These are phyloP conservation scores for Eupleurogrammus muticus DNA, from an alignment of 2,797 vertebrate genomes.

Conservation along the genomic window DNA sequence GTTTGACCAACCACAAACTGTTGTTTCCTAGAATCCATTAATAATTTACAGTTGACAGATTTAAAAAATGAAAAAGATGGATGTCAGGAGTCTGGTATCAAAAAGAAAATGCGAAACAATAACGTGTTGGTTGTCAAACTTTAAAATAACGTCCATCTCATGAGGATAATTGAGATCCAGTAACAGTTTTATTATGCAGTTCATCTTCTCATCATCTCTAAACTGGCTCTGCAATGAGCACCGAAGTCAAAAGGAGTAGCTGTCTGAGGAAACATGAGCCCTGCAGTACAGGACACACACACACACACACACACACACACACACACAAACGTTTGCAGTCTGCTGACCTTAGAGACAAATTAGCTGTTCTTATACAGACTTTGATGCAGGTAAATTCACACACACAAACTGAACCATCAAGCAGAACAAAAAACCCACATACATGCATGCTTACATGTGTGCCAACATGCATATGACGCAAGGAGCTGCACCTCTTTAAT, in stretches of 20 bases:
- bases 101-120: too few species aligned
- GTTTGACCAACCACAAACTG: background rate
- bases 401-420: background rate
- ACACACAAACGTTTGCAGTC: conserved; percentile 44
- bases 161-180: conserved; percentile 24
- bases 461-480: background rate
- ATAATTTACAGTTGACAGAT: too few species aligned
- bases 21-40: background rate
- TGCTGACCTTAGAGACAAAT: conserved; percentile 68
- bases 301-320: conserved; percentile 15
- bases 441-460: too few species aligned
- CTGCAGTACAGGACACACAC: conserved; percentile 26
- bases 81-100: background rate
- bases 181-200: conserved; percentile 13
- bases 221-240: conserved; percentile 23
- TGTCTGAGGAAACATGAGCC: conserved; percentile 34
- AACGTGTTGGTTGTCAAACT: too few species aligned
- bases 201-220: too few species aligned
- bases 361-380: conserved; percentile 20
- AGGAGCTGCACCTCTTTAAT: background rate
- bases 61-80: background rate
- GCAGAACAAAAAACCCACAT: background rate
- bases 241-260: conserved; percentile 43
- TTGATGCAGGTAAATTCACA: conserved; percentile 17
- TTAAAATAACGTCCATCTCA: conserved; percentile 12